Percentiles rank a stretch among this genome's conserved stretches.
These are phyloP conservation scores for Lateolabrax maculatus DNA, from an alignment of 2,797 vertebrate species.

Conservation along the genomic window DNA sequence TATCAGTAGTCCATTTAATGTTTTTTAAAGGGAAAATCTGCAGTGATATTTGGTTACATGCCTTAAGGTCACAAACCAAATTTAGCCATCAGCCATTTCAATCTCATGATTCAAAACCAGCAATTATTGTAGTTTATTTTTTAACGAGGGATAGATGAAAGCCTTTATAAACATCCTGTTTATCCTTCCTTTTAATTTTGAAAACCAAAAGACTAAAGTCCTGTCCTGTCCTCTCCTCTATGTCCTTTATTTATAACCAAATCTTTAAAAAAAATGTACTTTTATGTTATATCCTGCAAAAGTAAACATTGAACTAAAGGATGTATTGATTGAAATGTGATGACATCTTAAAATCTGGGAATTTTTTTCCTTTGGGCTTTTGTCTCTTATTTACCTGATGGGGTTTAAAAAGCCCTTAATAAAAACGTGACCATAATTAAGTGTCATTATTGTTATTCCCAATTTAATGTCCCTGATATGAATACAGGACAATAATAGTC, in stretches of 20 bases:
- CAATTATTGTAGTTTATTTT: neutral
- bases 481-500: neutral
- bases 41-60: neutral
- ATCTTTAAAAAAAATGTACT: neutral
- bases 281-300: conserved; percentile 28
- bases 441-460: neutral
- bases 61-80: neutral
- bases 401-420: neutral
- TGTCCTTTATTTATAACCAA: conserved; percentile 3
- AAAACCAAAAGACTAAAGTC: conserved; percentile 3
- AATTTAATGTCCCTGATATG: neutral
- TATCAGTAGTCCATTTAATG: neutral
- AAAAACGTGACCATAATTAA: neutral
- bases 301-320: neutral
- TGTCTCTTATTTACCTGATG: neutral
- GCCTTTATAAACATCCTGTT: neutral
- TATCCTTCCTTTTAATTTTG: neutral
- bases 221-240: conserved; percentile 5
- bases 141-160: neutral
- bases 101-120: neutral
- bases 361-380: neutral
- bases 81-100: neutral
- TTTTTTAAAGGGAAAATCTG: neutral
- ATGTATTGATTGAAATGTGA: neutral
- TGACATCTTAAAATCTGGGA: neutral